Evolutionary conservation across 2,797 vertebrate genomes (phyloP).

Genomic region (Vespertilio murinus): DNA sequence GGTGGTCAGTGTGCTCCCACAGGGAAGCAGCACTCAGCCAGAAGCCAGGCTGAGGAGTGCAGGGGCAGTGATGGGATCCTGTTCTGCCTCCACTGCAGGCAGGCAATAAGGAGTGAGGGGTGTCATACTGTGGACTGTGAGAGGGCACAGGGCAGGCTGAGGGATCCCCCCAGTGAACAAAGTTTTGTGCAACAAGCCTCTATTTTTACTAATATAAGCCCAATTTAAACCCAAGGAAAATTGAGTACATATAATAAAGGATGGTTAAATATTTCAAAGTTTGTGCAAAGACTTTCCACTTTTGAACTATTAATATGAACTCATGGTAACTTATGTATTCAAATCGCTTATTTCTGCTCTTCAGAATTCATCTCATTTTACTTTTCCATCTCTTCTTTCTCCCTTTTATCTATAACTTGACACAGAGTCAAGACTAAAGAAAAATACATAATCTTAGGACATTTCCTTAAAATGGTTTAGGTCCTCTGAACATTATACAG

Average conservation of each 20-base stretch:
- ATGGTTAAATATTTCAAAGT: background rate
- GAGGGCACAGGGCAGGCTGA: too few relatives aligned
- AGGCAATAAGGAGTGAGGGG: too few relatives aligned
- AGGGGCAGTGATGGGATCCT: too few relatives aligned
- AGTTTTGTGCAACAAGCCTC: too few relatives aligned
- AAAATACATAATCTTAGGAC: background rate
- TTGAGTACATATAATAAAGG: background rate
- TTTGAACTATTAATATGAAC: background rate
- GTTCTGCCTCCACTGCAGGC: too few relatives aligned
- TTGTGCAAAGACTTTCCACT: background rate
- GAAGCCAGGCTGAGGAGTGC: too few relatives aligned
- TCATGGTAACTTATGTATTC: background rate
- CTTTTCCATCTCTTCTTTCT: background rate
- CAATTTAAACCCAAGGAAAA: background rate
- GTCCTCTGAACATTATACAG: background rate
- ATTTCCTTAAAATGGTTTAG: background rate
- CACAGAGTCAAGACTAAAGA: background rate
- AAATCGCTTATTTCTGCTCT: background rate
- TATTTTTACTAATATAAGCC: background rate
- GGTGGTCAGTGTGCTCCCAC: too few relatives aligned
- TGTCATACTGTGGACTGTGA: too few relatives aligned
- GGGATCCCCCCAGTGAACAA: too few relatives aligned
- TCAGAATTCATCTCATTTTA: background rate
- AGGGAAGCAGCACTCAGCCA: too few relatives aligned
- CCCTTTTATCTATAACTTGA: background rate